Evolutionary conservation across 2,113 vertebrate species (phyloP).

Genomic region (Salminus brasiliensis): DNA sequence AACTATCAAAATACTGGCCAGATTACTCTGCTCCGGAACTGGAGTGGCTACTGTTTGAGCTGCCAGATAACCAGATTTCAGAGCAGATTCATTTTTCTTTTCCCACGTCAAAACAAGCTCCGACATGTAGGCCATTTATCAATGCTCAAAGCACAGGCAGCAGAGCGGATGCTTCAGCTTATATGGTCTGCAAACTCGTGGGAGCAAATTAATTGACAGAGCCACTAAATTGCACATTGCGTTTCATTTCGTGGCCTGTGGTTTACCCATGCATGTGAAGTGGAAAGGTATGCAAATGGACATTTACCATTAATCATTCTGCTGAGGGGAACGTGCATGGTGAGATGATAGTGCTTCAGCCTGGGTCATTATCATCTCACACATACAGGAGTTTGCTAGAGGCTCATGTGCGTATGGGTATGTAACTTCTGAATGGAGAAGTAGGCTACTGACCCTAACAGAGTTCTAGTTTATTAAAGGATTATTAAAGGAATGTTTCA

Average conservation of each 20-base stretch:
- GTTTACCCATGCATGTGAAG: constrained; percentile 18
- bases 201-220: constrained; percentile 43
- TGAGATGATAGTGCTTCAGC: neutral
- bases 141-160: constrained; percentile 37
- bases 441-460: neutral
- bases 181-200: constrained; percentile 41
- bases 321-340: neutral
- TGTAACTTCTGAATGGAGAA: no score
- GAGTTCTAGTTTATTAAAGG: no score
- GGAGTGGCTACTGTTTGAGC: constrained; percentile 36
- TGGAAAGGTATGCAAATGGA: constrained; percentile 32
- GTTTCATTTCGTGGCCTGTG: neutral
- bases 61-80: constrained; percentile 20
- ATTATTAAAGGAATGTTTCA: no score
- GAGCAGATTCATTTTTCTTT: constrained; percentile 36
- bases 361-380: neutral
- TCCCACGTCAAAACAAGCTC: constrained; percentile 32
- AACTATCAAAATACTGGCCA: constrained; percentile 44
- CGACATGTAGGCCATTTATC: constrained; percentile 54
- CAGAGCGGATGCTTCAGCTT: constrained; percentile 32
- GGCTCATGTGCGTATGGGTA: neutral
- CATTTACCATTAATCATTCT: constrained; percentile 30
- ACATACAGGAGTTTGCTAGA: neutral
- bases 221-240: constrained; percentile 8
- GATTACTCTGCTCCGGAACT: constrained; percentile 35